These are phyloP conservation scores for Odocoileus hemionus DNA, from an alignment of 2,113 vertebrate species.

Conservation along the genomic window DNA sequence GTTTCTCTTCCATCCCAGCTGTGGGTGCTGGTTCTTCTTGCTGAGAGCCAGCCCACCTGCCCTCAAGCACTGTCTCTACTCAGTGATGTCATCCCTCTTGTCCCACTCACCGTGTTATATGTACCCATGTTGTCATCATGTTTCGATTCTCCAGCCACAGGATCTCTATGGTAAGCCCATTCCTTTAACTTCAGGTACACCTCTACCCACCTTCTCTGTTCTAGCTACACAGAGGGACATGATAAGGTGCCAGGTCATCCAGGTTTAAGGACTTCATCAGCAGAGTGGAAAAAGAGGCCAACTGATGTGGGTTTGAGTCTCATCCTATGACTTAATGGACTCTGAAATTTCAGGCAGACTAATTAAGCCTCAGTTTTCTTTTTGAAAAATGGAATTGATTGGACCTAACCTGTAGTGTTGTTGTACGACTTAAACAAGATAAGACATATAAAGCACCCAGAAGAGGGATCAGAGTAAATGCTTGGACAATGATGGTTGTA, in stretches of 20 bases:
- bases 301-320: neutral
- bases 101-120: accelerated
- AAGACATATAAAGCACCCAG: neutral
- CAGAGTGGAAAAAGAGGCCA: too few relatives aligned
- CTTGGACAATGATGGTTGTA: neutral
- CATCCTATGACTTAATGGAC: neutral
- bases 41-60: too few relatives aligned
- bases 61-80: neutral
- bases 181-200: neutral
- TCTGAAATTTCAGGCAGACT: neutral
- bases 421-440: neutral
- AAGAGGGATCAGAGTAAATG: neutral
- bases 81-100: neutral
- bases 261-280: neutral
- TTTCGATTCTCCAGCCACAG: accelerated
- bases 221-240: too few relatives aligned
- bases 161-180: neutral
- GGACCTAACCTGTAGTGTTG: too few relatives aligned
- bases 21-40: neutral
- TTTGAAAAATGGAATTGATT: neutral
- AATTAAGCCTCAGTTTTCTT: neutral
- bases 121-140: accelerated
- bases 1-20: neutral
- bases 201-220: neutral
- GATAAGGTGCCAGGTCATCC: neutral